A percentile compares a stretch with the other conserved stretches of the same genome.
These are phyloP conservation scores for Erebia aethiops DNA, from an alignment of 2,888 invertebrate species.

Conservation along the genomic window DNA sequence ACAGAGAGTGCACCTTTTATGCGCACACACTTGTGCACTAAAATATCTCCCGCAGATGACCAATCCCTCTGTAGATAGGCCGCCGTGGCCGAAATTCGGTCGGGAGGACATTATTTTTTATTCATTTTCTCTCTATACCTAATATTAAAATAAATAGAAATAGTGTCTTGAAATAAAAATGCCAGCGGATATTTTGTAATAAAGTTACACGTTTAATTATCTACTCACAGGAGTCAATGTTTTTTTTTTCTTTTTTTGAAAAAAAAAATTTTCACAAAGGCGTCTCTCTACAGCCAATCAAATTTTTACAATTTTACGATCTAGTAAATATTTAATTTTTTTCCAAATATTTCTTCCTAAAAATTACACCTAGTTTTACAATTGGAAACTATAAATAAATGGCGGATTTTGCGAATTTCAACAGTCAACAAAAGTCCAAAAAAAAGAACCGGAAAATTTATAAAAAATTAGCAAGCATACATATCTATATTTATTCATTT, in stretches of 20 bases:
- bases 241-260: conserved; percentile 37
- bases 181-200: conserved; percentile 52
- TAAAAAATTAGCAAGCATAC: not conserved
- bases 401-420: conserved; percentile 9
- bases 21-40: no score
- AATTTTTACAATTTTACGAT: conserved; percentile 52
- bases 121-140: no score
- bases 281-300: conserved; percentile 63
- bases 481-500: not conserved
- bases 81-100: no score
- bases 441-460: not conserved
- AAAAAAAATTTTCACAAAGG: conserved; percentile 51
- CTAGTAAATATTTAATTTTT: conserved; percentile 45
- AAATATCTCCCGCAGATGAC: no score
- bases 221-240: conserved; percentile 73
- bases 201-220: conserved; percentile 74
- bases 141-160: no score
- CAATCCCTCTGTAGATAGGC: no score
- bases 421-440: not conserved
- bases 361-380: conserved; percentile 60
- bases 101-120: no score
- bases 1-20: no score
- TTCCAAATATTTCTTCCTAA: conserved; percentile 46
- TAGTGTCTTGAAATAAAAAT: conserved; percentile 47
- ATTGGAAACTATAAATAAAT: conserved; percentile 17